Percentiles rank a stretch among this genome's conserved stretches.
Evolutionary conservation across 2,888 invertebrate species (phyloP).

Genomic region (Melieria crassipennis): DNA sequence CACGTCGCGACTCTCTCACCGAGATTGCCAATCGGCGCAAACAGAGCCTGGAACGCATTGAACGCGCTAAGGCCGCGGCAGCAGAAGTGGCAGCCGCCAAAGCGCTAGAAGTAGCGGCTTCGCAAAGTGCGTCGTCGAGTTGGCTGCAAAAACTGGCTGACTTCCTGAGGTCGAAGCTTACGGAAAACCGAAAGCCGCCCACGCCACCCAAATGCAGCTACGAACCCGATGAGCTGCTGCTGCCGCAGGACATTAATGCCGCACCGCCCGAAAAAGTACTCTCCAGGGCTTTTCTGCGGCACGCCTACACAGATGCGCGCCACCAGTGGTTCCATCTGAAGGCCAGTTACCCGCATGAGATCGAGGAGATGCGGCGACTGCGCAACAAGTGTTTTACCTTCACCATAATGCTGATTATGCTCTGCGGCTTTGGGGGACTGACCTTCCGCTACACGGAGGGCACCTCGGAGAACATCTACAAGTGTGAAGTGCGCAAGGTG

Average conservation of each 20-base stretch:
- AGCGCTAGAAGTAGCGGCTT: background rate
- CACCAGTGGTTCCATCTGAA: slow-evolving; percentile 72
- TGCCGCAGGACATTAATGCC: slow-evolving; percentile 3
- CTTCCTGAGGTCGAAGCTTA: slow-evolving; percentile 29
- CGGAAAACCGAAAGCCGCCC: slow-evolving; percentile 11
- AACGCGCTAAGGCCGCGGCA: background rate
- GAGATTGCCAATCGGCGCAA: slow-evolving; percentile 28
- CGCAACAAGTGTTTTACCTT: slow-evolving; percentile 77
- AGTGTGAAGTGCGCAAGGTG: slow-evolving; percentile 87
- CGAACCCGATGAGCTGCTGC: slow-evolving; percentile 23
- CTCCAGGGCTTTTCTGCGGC: slow-evolving; percentile 60
- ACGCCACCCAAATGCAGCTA: background rate
- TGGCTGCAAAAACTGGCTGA: slow-evolving; percentile 24
- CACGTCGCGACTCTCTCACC: slow-evolving; percentile 22
- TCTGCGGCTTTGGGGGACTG: slow-evolving; percentile 82
- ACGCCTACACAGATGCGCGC: slow-evolving; percentile 65
- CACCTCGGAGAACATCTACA: slow-evolving; percentile 84
- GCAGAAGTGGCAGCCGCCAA: background rate
- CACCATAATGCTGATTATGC: slow-evolving; percentile 74
- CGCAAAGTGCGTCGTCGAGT: background rate
- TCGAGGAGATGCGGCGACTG: slow-evolving; percentile 68
- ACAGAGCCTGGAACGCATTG: slow-evolving; percentile 33
- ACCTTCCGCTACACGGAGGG: slow-evolving; percentile 86
- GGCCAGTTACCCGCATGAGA: slow-evolving; percentile 70
- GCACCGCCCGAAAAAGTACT: slow-evolving; percentile 42